These are phyloP conservation scores for Unio delphinus DNA, from an alignment of 2,888 invertebrate genomes.

Conservation along the genomic window DNA sequence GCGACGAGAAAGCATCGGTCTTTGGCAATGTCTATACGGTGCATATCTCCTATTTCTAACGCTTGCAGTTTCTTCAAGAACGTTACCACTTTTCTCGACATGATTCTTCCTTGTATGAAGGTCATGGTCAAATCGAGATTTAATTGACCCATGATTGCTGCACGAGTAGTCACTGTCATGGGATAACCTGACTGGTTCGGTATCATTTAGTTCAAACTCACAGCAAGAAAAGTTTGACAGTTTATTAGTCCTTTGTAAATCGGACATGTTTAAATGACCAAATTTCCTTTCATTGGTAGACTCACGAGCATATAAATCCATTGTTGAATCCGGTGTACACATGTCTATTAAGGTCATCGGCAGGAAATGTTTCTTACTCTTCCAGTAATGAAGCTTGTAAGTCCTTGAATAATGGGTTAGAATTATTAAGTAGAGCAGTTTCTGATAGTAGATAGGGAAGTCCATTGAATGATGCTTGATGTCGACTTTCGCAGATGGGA, in stretches of 20 bases:
- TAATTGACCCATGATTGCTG: conserved; percentile 33
- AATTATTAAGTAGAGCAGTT: conserved; percentile 8
- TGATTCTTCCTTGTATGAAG: conserved; percentile 40
- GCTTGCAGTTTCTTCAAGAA: conserved; percentile 19
- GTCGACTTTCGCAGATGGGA: too few relatives aligned
- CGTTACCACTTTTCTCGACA: conserved; percentile 33
- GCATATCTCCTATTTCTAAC: too few relatives aligned
- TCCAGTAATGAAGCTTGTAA: conserved; percentile 27
- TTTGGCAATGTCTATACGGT: neutral
- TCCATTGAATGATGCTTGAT: too few relatives aligned
- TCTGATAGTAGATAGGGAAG: too few relatives aligned
- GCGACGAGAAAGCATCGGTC: conserved; percentile 41
- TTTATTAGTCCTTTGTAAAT: conserved; percentile 35
- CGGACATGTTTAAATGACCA: conserved; percentile 17
- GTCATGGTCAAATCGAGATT: conserved; percentile 44
- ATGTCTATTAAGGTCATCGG: conserved; percentile 34
- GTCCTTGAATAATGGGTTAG: conserved; percentile 30
- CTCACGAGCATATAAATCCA: conserved; percentile 31
- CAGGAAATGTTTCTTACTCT: conserved; percentile 16
- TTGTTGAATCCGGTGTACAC: conserved; percentile 11
- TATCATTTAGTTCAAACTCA: conserved; percentile 40
- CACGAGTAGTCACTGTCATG: conserved; percentile 21
- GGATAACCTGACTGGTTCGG: conserved; percentile 33
- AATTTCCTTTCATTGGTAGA: conserved; percentile 32
- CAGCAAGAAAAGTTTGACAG: conserved; percentile 35